Evolutionary conservation across 1,140 invertebrate genomes (phyloP), one percentile per base, ranked within the genome.

Genomic region (Solenopsis fugax): DNA sequence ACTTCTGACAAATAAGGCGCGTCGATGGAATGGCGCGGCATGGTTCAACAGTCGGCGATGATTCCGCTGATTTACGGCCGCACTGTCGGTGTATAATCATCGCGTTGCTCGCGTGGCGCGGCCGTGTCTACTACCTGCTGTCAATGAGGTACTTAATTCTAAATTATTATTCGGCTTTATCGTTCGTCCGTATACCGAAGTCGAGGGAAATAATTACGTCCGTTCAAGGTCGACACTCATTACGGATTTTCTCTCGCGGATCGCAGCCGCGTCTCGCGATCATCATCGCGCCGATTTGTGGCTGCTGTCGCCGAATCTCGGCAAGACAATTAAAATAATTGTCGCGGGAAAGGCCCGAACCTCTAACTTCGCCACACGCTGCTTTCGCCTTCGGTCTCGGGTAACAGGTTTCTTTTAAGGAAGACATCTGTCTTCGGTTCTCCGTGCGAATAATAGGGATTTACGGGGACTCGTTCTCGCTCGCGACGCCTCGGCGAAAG

Each of bases 111-210:
- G 75, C 71, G 75, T 48, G 48, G 45, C 58, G n/a, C 48, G 29
- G 56, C n/a, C 64, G 52, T 67, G 48, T 85, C 80, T 69, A 67
- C 80, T 58, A 58, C 58, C 24, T 69, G 72, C 78, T 87, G 88
- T 89, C 89, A 89, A 90, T 89, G 77, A 89, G 88, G 78, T 89
- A 69, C 54, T 89, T 77, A 77, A 16, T 34, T 87, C 12, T 87
- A 89, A 90, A 60, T 90, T 87, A 75, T 34, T 60, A 52, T 87
- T 85, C 67, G 72, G 41, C 71, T 90, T 88, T 87, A 90, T 89
- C 85, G 64, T 52, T 48, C 41, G 29, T 60, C 13, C 78, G 56
- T 75, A 34, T 50, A 58, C 21, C 54, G 18, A 45, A 58, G 69
- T 12, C 41, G n/a, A 24, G 41, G 69, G 50, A 75, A 16, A 81